A percentile compares a stretch with the other conserved stretches of the same genome.
These are phyloP conservation scores for Macrophya alboannulata DNA, from an alignment of 2,888 invertebrate species.

Conservation along the genomic window DNA sequence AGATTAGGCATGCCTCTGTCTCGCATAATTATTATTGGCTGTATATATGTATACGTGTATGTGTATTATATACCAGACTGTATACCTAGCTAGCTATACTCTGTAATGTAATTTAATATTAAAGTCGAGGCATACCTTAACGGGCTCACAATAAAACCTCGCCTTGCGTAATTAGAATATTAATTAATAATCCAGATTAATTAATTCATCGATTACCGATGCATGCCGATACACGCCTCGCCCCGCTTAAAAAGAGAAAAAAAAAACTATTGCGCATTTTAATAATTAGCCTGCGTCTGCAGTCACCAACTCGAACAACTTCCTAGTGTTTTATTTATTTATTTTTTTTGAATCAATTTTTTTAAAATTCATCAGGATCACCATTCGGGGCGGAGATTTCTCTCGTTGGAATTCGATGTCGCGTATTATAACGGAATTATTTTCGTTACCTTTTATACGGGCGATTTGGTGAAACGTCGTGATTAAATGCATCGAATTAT, in stretches of 20 bases:
- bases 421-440: no score
- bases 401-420: background rate
- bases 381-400: no score
- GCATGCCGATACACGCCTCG: conserved; percentile 55
- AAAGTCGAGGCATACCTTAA: conserved; percentile 51
- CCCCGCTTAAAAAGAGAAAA: no score
- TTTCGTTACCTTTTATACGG: no score
- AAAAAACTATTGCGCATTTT: background rate
- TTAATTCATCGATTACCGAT: conserved; percentile 68
- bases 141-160: conserved; percentile 40
- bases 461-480: no score
- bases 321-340: background rate
- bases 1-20: conserved; percentile 66
- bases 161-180: conserved; percentile 71
- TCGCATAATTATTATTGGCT: conserved; percentile 57
- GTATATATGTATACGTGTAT: background rate
- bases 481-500: background rate
- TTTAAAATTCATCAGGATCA: no score
- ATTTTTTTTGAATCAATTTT: no score
- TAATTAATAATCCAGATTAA: conserved; percentile 72
- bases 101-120: conserved; percentile 58
- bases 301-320: background rate
- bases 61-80: background rate
- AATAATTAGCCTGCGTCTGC: background rate
- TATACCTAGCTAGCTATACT: background rate